These are phyloP conservation scores for Australoheros facetus DNA, from an alignment of 2,797 vertebrate species.

Conservation along the genomic window DNA sequence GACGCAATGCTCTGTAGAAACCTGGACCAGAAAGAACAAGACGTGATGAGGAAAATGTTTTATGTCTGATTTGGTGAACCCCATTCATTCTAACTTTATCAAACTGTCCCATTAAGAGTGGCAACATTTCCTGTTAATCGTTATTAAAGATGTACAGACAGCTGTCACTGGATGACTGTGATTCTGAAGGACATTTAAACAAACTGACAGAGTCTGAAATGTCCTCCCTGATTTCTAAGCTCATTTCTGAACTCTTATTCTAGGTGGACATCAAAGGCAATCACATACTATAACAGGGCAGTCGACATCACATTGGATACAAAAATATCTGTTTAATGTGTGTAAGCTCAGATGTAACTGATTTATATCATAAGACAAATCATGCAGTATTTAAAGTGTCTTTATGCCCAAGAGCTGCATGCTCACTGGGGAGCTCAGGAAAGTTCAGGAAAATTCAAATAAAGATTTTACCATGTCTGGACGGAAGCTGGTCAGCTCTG, in stretches of 20 bases:
- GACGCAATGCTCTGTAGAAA: conserved; percentile 92
- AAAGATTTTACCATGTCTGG: conserved; percentile 78
- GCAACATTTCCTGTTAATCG: background rate
- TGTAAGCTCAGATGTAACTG: background rate
- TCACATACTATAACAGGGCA: background rate
- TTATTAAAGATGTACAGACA: background rate
- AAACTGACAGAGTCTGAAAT: background rate
- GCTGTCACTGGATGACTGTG: background rate
- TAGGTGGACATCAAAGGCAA: background rate
- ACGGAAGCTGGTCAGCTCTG: conserved; percentile 83
- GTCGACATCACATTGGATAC: background rate
- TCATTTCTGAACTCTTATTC: background rate
- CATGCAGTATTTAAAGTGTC: background rate
- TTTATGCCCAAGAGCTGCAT: background rate
- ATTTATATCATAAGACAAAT: background rate
- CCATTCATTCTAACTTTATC: too few relatives aligned
- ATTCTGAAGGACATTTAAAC: background rate
- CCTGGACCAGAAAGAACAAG: conserved; percentile 72
- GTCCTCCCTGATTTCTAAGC: background rate
- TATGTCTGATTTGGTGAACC: background rate
- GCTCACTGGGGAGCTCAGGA: background rate
- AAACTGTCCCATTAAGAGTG: background rate
- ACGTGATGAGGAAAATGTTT: background rate
- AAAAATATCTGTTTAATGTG: background rate
- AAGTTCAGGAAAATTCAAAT: background rate